Conservation (phyloP, 2,888 invertebrate species). For the Carabus problematicus region DNA sequence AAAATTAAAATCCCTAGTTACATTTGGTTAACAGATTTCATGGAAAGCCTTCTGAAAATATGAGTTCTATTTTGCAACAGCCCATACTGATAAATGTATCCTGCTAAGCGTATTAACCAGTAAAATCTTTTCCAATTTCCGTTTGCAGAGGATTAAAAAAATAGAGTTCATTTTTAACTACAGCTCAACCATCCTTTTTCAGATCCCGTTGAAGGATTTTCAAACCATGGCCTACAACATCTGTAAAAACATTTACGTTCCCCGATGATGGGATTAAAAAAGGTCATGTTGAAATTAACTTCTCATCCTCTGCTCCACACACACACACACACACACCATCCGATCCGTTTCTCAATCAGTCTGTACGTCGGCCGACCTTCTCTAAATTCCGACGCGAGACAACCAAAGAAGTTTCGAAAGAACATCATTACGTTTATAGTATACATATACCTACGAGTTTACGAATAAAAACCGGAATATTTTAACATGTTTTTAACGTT, state of each 20-base stretch:
- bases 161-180: no score
- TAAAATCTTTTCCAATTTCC: no score
- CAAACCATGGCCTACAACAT: no score
- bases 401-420: slow-evolving; percentile 17
- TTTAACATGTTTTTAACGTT: slow-evolving; percentile 32
- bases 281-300: slow-evolving; percentile 8
- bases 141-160: no score
- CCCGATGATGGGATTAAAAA: slow-evolving; percentile 12
- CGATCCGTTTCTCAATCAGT: slow-evolving; percentile 11
- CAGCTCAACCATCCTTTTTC: no score
- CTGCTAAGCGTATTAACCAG: no score
- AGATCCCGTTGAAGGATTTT: no score
- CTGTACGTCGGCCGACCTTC: not conserved
- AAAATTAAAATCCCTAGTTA: no score
- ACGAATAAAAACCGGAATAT: slow-evolving; percentile 26
- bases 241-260: slow-evolving; percentile 2
- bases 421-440: slow-evolving; percentile 25
- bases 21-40: no score
- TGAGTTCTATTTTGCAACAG: no score
- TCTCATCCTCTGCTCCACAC: not conserved
- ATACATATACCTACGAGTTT: slow-evolving; percentile 21
- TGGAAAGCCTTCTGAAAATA: no score
- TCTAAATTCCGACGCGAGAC: slow-evolving; percentile 8
- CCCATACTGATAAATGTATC: no score
- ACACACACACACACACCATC: not conserved